Conservation (phyloP, 2,113 vertebrate species). For the Malaclemys terrapin region DNA sequence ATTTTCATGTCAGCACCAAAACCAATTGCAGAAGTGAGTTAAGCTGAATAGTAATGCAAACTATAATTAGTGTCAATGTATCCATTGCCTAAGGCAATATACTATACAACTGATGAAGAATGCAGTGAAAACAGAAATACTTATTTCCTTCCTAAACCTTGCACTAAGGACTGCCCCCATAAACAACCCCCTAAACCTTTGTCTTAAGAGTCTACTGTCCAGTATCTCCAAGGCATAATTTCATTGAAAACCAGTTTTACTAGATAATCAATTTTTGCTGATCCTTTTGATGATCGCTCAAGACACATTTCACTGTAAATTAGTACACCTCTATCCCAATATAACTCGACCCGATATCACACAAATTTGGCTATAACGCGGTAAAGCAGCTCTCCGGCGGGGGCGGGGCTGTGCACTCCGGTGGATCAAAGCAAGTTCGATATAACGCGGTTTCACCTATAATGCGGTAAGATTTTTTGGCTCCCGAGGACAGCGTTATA, state of each 20-base stretch:
- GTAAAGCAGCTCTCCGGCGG: too few species aligned
- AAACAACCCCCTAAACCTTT: constrained; percentile 60
- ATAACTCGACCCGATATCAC: too few species aligned
- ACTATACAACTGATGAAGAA: constrained; percentile 75
- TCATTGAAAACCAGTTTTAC: neutral
- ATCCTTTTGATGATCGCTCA: neutral
- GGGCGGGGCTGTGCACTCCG: too few species aligned
- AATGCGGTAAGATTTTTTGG: too few species aligned
- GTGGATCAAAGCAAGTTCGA: too few species aligned
- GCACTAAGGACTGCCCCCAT: constrained; percentile 58
- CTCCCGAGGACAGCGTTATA: too few species aligned
- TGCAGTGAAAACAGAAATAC: constrained; percentile 2
- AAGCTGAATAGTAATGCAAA: constrained; percentile 63
- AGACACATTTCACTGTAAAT: constrained; percentile 19
- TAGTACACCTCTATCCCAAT: neutral
- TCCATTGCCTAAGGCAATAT: constrained; percentile 71
- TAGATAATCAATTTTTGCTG: too few species aligned
- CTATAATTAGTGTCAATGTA: constrained; percentile 56
- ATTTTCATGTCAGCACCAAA: constrained; percentile 73
- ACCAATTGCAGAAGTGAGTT: constrained; percentile 62
- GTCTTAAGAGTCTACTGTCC: constrained; percentile 55
- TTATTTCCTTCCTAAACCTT: constrained; percentile 75
- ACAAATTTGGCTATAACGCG: too few species aligned
- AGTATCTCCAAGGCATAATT: constrained; percentile 11
- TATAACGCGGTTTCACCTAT: too few species aligned